These are phyloP conservation scores for Plusia festucae DNA, from an alignment of 2,888 invertebrate genomes.

Conservation along the genomic window DNA sequence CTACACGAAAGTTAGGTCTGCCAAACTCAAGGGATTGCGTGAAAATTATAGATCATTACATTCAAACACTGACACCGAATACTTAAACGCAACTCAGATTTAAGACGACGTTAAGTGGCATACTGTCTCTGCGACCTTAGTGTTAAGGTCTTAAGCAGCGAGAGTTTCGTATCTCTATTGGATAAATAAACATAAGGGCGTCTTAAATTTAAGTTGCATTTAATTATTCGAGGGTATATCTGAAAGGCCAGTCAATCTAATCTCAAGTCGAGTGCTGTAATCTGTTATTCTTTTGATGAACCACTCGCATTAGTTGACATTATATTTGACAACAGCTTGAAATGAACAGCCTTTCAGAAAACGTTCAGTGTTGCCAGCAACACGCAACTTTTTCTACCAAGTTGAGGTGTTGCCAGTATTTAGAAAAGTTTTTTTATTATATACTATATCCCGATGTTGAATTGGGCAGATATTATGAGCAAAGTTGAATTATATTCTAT, in stretches of 20 bases:
- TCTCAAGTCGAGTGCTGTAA: not conserved
- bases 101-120: too few species aligned
- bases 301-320: not conserved
- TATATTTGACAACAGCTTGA: too few species aligned
- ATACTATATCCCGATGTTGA: slow-evolving; percentile 60
- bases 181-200: too few species aligned
- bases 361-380: slow-evolving; percentile 21
- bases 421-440: slow-evolving; percentile 50
- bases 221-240: too few species aligned
- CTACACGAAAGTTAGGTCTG: not conserved
- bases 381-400: slow-evolving; percentile 18
- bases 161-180: too few species aligned
- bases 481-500: slow-evolving; percentile 44
- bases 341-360: not conserved
- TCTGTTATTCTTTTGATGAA: not conserved
- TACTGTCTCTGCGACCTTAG: too few species aligned
- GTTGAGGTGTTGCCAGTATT: slow-evolving; percentile 41
- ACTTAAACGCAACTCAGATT: too few species aligned
- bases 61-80: too few species aligned
- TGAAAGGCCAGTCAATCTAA: too few species aligned
- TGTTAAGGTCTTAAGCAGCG: too few species aligned
- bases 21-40: slow-evolving; percentile 17
- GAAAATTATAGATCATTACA: slow-evolving; percentile 17
- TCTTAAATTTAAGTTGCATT: too few species aligned
- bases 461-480: slow-evolving; percentile 55